Base-by-base conservation (phyloP, 2,113 vertebrate genomes). In the Hystrix cristata region DNA sequence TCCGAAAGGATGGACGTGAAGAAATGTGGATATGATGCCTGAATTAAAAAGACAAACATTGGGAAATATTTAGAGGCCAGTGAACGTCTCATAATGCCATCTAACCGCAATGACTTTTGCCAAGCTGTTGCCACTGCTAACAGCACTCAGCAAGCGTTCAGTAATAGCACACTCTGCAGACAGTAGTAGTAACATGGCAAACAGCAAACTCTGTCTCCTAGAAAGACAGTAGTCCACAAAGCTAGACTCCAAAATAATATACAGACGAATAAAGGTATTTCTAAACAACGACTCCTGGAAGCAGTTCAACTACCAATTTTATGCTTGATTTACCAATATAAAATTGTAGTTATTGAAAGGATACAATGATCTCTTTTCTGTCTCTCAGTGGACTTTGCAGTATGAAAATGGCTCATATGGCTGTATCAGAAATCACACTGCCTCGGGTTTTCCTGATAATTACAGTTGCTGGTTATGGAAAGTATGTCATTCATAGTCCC, bases 11-110 rank as follows among this genome's bases (percentile, higher is more conserved):
- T 99, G 99, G 48, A 99, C 99, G 1, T 99, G 99, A 86, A 99
- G 99, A 98, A 99, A 99, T 13, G 99, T 99, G 23, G 99, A 99
- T 97, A 99, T 99, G 94, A 99, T 99, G 92, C 99, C 99, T 99
- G 98, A 38, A 95, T 97, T 96, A 14, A 97, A 98, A 97, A 98
- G 97, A 98, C 0, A 87, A 55, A 98, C 5, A 95, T 11, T 51
- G 92, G 46, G 87, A 90, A 90, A 97, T 89, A 90, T 1, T 92
- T 15, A 97, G 71, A 95, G 91, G 83, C 8, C 84, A 57, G 15
- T 11, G 5, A 69, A 48, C 88, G 72, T 89, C 78, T 51, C 95
- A 72, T 34, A 64, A 87, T 53, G 82, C 46, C 23, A 82, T 29
- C 57, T 71, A 81, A 91, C 51, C 65, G 64, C 19, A 91, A 7